Percentiles rank a stretch among this genome's conserved stretches.
These are phyloP conservation scores for Antigone vipio DNA, from an alignment of 2,113 vertebrate species.

Conservation along the genomic window DNA sequence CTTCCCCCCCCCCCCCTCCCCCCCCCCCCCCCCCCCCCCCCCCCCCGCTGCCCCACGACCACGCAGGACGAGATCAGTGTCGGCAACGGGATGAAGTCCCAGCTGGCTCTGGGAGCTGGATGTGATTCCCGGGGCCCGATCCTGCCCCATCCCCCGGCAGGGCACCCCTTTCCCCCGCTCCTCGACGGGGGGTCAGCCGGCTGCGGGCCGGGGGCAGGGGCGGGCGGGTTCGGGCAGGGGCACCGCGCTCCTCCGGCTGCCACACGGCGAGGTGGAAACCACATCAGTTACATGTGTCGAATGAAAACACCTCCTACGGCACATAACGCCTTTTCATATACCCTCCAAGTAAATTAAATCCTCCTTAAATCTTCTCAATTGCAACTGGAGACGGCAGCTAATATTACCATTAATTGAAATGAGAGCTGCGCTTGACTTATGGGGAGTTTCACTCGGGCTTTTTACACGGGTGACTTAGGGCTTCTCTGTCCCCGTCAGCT, in stretches of 20 bases:
- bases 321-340: not conserved
- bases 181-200: not conserved
- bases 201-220: not conserved
- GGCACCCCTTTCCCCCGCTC: too few species aligned
- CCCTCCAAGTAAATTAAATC: not conserved
- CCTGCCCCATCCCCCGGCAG: not conserved
- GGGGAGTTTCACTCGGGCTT: not conserved
- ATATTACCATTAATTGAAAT: not conserved
- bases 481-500: not conserved
- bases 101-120: not conserved
- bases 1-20: too few species aligned
- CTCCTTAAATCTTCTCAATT: not conserved
- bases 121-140: not conserved
- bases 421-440: not conserved
- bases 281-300: not conserved
- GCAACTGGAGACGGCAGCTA: not conserved
- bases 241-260: not conserved
- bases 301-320: not conserved
- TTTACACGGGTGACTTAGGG: not conserved
- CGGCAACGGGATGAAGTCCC: not conserved
- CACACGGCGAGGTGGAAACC: not conserved
- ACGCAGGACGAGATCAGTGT: not conserved
- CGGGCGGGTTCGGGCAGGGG: not conserved
- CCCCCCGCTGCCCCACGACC: not conserved
- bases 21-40: too few species aligned